phyloP scores from a whole-genome alignment of 2,888 invertebrate genomes.

The Lochmaea crataegi region DNA sequence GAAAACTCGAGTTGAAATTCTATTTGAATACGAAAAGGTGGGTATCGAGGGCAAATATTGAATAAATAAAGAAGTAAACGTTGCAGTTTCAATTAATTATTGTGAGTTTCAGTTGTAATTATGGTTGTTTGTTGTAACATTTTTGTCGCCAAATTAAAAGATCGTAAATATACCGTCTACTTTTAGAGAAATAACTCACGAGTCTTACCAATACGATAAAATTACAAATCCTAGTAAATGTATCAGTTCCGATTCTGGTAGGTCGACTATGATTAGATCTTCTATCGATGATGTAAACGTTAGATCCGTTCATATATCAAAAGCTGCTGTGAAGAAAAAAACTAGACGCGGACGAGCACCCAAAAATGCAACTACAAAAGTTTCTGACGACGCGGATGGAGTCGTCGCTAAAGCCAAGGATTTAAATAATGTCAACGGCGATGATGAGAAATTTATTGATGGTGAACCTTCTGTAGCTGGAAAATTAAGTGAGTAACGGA shows the following conservation, averaged over 20 bases:
- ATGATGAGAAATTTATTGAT: not conserved
- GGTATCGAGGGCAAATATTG: no score
- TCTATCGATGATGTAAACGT: not conserved
- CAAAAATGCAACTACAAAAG: not conserved
- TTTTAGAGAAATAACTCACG: not conserved
- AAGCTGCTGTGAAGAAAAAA: not conserved
- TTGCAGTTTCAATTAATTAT: no score
- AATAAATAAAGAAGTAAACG: no score
- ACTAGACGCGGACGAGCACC: not conserved
- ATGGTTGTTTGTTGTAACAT: no score
- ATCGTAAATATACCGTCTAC: not conserved
- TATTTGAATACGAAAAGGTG: no score
- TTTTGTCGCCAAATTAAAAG: no score
- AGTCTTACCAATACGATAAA: not conserved
- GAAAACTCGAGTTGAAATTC: no score
- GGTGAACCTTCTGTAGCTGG: not conserved
- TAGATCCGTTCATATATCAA: not conserved
- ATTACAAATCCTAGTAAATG: not conserved
- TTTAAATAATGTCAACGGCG: not conserved
- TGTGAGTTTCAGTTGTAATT: no score
- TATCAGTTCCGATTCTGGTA: slow-evolving; percentile 15
- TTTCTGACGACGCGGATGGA: not conserved
- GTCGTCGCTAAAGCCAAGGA: not conserved
- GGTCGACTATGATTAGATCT: not conserved
- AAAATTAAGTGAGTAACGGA: not conserved